Conservation (phyloP, 2,888 invertebrate species). For the Hyppa rectilinea region DNA sequence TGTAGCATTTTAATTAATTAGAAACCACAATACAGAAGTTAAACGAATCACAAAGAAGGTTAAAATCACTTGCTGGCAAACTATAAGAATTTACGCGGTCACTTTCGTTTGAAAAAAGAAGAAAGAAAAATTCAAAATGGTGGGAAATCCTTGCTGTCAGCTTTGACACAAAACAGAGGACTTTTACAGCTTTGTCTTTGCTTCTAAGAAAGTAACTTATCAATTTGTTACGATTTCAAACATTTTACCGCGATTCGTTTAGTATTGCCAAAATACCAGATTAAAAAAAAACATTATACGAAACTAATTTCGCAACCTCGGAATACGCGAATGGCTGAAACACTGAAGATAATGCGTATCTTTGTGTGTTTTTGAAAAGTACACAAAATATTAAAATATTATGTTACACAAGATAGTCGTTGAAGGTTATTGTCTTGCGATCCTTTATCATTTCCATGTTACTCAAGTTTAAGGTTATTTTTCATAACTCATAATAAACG, state of each 20-base stretch:
- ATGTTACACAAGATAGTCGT: slow-evolving; percentile 35
- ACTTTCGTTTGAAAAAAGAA: neutral
- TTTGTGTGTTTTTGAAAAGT: slow-evolving; percentile 50
- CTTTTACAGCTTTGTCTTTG: neutral
- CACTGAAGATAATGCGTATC: slow-evolving; percentile 56
- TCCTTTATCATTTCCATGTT: slow-evolving; percentile 10
- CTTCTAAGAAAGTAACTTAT: neutral
- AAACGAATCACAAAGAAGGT: neutral
- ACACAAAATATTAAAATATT: slow-evolving; percentile 45
- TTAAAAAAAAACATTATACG: neutral
- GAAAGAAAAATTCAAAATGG: slow-evolving; percentile 14
- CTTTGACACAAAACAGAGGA: neutral
- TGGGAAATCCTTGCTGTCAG: neutral
- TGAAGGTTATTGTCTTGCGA: slow-evolving; percentile 48
- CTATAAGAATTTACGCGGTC: too few relatives aligned
- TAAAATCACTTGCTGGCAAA: neutral
- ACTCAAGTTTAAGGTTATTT: slow-evolving; percentile 52
- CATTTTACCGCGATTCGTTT: neutral
- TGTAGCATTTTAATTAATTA: slow-evolving; percentile 58
- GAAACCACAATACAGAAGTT: neutral
- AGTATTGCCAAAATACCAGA: neutral
- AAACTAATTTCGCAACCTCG: slow-evolving; percentile 16
- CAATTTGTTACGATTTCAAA: neutral
- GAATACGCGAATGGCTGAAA: slow-evolving; percentile 39
- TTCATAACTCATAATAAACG: neutral